Evolutionary conservation across 2,113 vertebrate species (phyloP).

Genomic region (Campylorhamphus procurvoides): DNA sequence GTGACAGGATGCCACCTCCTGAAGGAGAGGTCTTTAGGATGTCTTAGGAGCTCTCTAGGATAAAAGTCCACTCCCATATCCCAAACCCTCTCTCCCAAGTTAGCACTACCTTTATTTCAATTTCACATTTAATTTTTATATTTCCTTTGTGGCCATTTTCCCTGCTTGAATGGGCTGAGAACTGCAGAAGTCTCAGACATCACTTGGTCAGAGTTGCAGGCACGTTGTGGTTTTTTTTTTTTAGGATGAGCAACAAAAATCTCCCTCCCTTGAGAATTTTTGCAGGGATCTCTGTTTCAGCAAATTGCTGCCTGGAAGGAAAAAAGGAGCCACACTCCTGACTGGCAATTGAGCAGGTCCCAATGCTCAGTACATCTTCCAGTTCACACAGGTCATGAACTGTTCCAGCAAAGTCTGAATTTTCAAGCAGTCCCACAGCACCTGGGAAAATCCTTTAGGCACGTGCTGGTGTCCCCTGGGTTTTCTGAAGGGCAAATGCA

Average conservation of each 20-base stretch:
- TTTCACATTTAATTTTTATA: background rate
- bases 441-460: background rate
- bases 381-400: background rate
- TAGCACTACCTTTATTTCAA: background rate
- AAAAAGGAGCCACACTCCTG: background rate
- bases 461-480: background rate
- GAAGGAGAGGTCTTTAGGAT: background rate
- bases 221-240: accelerated
- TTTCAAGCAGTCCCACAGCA: background rate
- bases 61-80: accelerated
- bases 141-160: background rate
- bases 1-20: background rate
- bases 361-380: too few species aligned
- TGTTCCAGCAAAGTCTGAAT: background rate
- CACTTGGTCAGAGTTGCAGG: background rate
- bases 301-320: background rate
- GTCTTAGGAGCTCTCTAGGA: background rate
- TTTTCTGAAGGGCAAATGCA: background rate
- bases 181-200: background rate
- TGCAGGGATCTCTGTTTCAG: background rate
- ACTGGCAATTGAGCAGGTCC: background rate
- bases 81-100: background rate
- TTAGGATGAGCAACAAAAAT: background rate
- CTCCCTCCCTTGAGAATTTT: background rate
- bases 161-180: background rate